phyloP scores from a whole-genome alignment of 2,888 invertebrate genomes.

The Theristus sp. region DNA sequence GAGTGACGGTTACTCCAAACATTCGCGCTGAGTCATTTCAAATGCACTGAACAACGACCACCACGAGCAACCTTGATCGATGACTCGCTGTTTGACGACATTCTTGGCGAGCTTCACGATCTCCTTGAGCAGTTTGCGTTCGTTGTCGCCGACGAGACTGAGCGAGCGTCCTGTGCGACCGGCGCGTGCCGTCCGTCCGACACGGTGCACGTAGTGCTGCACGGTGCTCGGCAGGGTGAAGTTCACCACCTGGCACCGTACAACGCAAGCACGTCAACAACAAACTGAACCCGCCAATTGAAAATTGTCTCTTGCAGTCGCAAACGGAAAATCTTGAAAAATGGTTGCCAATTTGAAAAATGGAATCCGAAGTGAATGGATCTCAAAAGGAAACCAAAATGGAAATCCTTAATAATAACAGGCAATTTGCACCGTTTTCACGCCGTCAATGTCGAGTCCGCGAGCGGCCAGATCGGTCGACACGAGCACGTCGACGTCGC shows the following conservation, averaged over 20 bases:
- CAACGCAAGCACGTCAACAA: background rate
- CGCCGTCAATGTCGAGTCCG: conserved; percentile 87
- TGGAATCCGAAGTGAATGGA: background rate
- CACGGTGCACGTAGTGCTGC: conserved; percentile 87
- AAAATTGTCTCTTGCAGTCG: too few relatives aligned
- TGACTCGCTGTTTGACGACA: conserved; percentile 65
- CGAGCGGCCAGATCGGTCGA: conserved; percentile 84
- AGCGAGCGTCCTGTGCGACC: conserved; percentile 56
- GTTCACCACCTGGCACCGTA: conserved; percentile 64
- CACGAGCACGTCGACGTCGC: conserved; percentile 48
- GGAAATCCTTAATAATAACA: too few relatives aligned
- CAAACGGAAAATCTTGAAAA: too few relatives aligned
- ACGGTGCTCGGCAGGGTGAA: conserved; percentile 81
- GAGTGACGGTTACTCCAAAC: too few relatives aligned
- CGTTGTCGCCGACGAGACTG: conserved; percentile 78
- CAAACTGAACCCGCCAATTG: background rate
- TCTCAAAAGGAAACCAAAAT: background rate
- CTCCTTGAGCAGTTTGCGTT: conserved; percentile 71
- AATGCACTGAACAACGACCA: too few relatives aligned
- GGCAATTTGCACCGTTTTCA: conserved; percentile 73
- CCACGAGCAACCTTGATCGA: conserved; percentile 49
- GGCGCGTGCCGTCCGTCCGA: conserved; percentile 86
- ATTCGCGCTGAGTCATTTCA: too few relatives aligned
- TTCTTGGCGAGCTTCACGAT: conserved; percentile 65
- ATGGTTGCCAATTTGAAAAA: too few relatives aligned